Base-by-base conservation (phyloP, 2,797 vertebrate species). In the Anguilla obscura region DNA sequence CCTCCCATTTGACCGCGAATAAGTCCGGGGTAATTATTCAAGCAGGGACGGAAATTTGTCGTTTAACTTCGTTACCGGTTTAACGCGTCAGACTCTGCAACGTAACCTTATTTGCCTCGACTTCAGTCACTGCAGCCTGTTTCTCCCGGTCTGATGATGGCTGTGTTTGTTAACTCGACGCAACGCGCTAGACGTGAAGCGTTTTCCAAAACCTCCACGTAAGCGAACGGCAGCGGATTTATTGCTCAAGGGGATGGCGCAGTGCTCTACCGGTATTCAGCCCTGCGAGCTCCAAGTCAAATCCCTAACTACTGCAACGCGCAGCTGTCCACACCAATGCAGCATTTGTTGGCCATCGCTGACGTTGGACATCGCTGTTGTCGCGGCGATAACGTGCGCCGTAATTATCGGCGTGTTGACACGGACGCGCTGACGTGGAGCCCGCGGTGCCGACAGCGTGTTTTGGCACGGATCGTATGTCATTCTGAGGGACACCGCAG, bases 391-490 rank as follows among this genome's bases (percentile, higher is more conserved):
- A 89, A 90, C 88, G 89, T 27, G 54, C 54, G 40, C 40, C 40
- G 88, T 90, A 92, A 93, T 93, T 90, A 92, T 88, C 90, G 87
- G 88, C 88, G 85, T 91, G 91, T 92, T 92, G 91, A 88, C 85
- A 91, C 90, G 85, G 85, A 87, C 66, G 3, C 63, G 60, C 45
- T 36, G 12, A 10, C 2, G 83, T 40, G 56, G 50, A 63, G 83
- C 85, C 36, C 24, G 74, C 52, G 33, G 56, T n/a, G 71, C 33
- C 6, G 21, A 33, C 2, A 36, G 52, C 56, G 63, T 18, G 56
- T 36, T 66, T 66, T 48, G 45, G 18, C 21, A 45, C 24, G 21
- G 21, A 69, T 63, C 33, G 2, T 9, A 58, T 48, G 66, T 18
- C 56, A 30, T 82, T 45, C 79, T 21, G 58, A 87, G 48, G 58